Evolutionary conservation across 2,113 vertebrate genomes (phyloP).

Genomic region (Octodon degus): DNA sequence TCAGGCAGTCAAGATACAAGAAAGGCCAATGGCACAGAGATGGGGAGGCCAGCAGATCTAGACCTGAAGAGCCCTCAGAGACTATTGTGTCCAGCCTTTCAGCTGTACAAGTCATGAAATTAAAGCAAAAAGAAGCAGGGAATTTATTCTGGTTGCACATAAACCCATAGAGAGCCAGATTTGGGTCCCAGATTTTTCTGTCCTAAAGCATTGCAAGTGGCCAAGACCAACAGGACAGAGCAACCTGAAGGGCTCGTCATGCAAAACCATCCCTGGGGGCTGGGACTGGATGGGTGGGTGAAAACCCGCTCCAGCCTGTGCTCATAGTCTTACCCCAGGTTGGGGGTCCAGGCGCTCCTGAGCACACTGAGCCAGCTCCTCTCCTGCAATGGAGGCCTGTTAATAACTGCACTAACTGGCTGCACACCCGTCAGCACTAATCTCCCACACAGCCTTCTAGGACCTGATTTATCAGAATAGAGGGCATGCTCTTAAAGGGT

Average conservation of each 20-base stretch:
- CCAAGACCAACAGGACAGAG: neutral
- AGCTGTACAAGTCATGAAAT: neutral
- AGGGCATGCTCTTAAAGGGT: slow-evolving; percentile 76
- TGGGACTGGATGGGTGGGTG: neutral
- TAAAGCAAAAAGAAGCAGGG: neutral
- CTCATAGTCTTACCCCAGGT: neutral
- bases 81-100: neutral
- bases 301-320: neutral
- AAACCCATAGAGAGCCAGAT: neutral
- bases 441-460: slow-evolving; percentile 45
- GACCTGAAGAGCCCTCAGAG: neutral
- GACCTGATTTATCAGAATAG: slow-evolving; percentile 78
- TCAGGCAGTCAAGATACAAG: neutral
- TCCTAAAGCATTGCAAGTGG: neutral
- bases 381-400: neutral
- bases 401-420: slow-evolving; percentile 61
- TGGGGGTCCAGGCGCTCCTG: neutral
- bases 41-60: neutral
- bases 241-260: neutral
- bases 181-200: neutral
- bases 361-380: neutral
- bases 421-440: slow-evolving; percentile 42
- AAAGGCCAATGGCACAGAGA: neutral
- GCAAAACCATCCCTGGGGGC: neutral
- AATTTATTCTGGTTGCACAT: neutral